phyloP scores from a whole-genome alignment of 2,797 vertebrate genomes.

The Avahi laniger region DNA sequence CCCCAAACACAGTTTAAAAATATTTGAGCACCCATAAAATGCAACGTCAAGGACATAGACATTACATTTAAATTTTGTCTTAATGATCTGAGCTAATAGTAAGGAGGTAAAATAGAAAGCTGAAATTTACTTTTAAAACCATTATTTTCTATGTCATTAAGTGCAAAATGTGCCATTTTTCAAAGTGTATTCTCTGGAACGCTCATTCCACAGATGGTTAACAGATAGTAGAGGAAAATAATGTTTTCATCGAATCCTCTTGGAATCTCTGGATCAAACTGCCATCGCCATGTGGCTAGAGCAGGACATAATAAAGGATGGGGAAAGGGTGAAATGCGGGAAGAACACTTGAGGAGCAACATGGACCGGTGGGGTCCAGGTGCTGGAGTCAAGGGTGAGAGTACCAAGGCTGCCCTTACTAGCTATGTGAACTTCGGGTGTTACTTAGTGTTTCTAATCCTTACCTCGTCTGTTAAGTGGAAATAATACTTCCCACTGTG shows the following conservation, averaged over 20 bases:
- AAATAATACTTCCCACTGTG: not conserved
- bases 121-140: slow-evolving; percentile 44
- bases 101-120: slow-evolving; percentile 3
- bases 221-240: not conserved
- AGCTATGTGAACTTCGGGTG: not conserved
- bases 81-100: slow-evolving; percentile 8
- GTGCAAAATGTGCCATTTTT: slow-evolving; percentile 27
- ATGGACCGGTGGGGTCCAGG: not conserved
- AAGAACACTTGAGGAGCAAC: not conserved
- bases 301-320: not conserved
- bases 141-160: slow-evolving; percentile 46
- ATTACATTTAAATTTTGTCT: slow-evolving; percentile 37
- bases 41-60: no score
- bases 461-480: not conserved
- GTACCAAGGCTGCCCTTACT: not conserved
- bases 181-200: not conserved
- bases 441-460: not conserved
- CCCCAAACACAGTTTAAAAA: not conserved
- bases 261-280: not conserved
- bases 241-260: not conserved
- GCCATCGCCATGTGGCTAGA: not conserved
- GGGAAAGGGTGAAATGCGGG: accelerated
- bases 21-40: not conserved
- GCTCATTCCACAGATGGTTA: not conserved
- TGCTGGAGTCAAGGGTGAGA: not conserved